A percentile compares a stretch with the other conserved stretches of the same genome.
Evolutionary conservation across 2,113 vertebrate genomes (phyloP).

Genomic region (Ailuropoda melanoleuca): DNA sequence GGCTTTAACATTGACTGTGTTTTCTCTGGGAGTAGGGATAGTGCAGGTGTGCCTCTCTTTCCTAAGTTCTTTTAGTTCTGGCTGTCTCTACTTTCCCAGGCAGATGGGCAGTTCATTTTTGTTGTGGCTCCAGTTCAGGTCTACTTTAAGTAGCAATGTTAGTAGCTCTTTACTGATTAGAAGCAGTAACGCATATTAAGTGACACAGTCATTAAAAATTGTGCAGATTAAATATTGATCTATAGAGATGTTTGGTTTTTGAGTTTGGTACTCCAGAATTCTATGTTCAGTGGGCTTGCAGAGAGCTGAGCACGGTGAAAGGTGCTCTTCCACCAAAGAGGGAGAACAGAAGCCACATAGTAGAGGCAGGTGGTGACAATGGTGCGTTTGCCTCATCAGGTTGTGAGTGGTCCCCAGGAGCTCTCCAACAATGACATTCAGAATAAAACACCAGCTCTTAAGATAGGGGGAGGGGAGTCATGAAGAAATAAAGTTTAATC

Average conservation of each 20-base stretch:
- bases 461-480: neutral
- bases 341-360: neutral
- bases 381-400: neutral
- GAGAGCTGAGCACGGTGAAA: slow-evolving; percentile 6
- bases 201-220: slow-evolving; percentile 11
- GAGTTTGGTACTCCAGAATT: neutral
- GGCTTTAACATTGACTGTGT: neutral
- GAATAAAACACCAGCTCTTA: slow-evolving; percentile 15
- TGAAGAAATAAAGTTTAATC: slow-evolving; percentile 55
- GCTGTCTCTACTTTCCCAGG: neutral
- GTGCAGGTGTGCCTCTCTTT: neutral
- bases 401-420: neutral
- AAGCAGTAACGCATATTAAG: neutral
- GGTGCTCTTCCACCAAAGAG: neutral
- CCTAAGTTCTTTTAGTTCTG: slow-evolving; percentile 11
- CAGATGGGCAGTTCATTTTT: slow-evolving; percentile 15
- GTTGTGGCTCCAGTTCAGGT: neutral
- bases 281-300: neutral
- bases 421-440: slow-evolving; percentile 1
- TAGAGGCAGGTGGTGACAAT: neutral
- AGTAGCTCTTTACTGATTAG: slow-evolving; percentile 29
- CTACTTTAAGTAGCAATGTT: slow-evolving; percentile 1
- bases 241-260: slow-evolving; percentile 3
- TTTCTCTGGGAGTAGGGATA: neutral
- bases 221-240: slow-evolving; percentile 29